Conservation (phyloP, 2,797 vertebrate genomes). For the Eospalax fontanierii region DNA sequence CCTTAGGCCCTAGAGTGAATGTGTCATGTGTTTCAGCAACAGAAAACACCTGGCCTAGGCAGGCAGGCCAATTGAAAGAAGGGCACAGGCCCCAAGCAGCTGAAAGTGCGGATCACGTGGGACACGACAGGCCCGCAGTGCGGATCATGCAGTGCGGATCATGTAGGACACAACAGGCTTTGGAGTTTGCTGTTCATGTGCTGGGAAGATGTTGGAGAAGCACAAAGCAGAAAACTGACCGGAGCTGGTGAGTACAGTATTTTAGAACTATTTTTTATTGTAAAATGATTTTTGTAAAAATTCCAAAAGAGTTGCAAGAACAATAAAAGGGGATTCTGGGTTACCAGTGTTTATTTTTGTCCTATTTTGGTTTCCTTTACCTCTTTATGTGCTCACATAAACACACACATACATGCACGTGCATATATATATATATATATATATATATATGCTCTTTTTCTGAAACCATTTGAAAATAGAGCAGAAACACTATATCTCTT, state of each 20-base stretch:
- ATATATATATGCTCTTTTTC: neutral
- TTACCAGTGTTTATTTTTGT: slow-evolving; percentile 2
- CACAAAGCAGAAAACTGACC: neutral
- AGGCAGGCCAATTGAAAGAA: neutral
- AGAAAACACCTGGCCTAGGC: neutral
- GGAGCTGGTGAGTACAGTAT: neutral
- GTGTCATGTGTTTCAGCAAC: neutral
- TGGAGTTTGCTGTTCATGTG: neutral
- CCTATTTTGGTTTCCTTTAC: neutral
- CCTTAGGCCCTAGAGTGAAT: neutral
- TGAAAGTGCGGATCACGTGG: neutral
- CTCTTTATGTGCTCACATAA: neutral
- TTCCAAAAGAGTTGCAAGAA: neutral
- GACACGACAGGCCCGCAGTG: neutral
- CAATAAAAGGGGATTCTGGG: neutral
- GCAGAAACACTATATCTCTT: neutral
- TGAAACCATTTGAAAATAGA: slow-evolving; percentile 54
- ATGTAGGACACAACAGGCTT: neutral
- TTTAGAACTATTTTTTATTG: neutral
- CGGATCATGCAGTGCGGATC: too few species aligned
- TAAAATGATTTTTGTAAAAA: slow-evolving; percentile 6
- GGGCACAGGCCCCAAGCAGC: neutral
- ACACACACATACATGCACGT: neutral
- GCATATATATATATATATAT: neutral
- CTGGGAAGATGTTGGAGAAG: neutral